A percentile compares a stretch with the other conserved stretches of the same genome.
These are phyloP conservation scores for Sinhomidia bicolor DNA, from an alignment of 2,888 invertebrate genomes.

Conservation along the genomic window DNA sequence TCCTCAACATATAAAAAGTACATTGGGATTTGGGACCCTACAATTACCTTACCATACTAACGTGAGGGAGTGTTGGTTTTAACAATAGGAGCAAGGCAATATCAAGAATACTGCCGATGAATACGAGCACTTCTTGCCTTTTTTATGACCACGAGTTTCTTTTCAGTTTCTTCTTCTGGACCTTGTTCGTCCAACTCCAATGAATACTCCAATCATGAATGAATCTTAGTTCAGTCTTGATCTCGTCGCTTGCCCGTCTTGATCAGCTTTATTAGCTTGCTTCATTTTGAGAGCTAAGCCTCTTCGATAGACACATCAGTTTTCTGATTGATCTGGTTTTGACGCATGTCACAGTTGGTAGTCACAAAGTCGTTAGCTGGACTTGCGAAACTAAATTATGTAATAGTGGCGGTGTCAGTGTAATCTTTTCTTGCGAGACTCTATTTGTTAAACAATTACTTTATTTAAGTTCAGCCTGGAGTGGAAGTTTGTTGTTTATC, in stretches of 20 bases:
- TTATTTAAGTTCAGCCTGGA: background rate
- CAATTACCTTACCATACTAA: background rate
- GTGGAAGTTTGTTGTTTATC: background rate
- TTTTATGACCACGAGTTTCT: too few relatives aligned
- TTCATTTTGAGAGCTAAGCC: background rate
- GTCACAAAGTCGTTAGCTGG: too few relatives aligned
- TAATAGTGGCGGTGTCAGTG: too few relatives aligned
- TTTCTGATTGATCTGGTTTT: too few relatives aligned
- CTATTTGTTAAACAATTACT: background rate
- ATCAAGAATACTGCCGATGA: too few relatives aligned
- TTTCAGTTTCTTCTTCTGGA: background rate
- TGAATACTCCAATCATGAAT: slow-evolving; percentile 77
- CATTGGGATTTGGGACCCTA: too few relatives aligned
- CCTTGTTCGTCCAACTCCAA: slow-evolving; percentile 24
- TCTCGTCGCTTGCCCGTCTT: slow-evolving; percentile 64
- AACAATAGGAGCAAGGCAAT: background rate
- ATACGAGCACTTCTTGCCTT: background rate
- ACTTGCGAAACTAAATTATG: too few relatives aligned
- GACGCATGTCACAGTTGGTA: too few relatives aligned
- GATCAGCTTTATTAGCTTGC: slow-evolving; percentile 16
- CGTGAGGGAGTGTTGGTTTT: background rate
- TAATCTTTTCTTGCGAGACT: background rate
- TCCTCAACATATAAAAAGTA: too few relatives aligned
- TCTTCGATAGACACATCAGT: too few relatives aligned
- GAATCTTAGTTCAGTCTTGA: slow-evolving; percentile 78